Evolutionary conservation across 2,797 vertebrate genomes (phyloP).

Genomic region (Echeneis naucrates): DNA sequence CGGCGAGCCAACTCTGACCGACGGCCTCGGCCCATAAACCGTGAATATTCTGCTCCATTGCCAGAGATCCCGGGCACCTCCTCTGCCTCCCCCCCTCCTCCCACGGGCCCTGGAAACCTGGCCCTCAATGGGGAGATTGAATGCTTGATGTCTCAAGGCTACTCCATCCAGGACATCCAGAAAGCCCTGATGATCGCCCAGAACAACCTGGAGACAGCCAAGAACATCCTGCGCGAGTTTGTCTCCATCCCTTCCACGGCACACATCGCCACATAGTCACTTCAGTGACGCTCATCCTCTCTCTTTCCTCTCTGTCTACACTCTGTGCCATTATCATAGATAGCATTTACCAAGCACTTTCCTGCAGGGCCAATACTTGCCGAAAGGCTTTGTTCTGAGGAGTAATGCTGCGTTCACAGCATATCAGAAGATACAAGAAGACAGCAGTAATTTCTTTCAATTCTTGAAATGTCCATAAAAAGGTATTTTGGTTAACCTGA

Average conservation of each 20-base stretch:
- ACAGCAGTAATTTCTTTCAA: background rate
- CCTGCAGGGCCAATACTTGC: slow-evolving; percentile 50
- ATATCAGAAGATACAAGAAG: background rate
- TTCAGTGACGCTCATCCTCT: slow-evolving; percentile 17
- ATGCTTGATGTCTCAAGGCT: slow-evolving; percentile 95
- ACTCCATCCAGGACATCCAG: slow-evolving; percentile 99
- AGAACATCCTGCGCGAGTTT: slow-evolving; percentile 97
- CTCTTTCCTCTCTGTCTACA: slow-evolving; percentile 50
- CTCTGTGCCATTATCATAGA: slow-evolving; percentile 67
- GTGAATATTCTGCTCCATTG: slow-evolving; percentile 24
- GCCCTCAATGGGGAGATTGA: slow-evolving; percentile 91
- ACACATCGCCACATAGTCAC: slow-evolving; percentile 93
- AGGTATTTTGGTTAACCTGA: background rate
- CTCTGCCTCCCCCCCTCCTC: slow-evolving; percentile 64
- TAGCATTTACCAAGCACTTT: slow-evolving; percentile 68
- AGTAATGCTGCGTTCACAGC: slow-evolving; percentile 44
- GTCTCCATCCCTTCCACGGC: slow-evolving; percentile 93
- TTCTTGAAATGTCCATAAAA: slow-evolving; percentile 14
- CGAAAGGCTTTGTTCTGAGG: slow-evolving; percentile 23
- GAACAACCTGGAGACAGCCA: slow-evolving; percentile 99
- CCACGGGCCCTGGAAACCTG: slow-evolving; percentile 57
- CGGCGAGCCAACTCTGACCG: slow-evolving; percentile 94
- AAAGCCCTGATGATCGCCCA: slow-evolving; percentile 98
- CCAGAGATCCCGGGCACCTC: slow-evolving; percentile 53
- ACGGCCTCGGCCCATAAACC: slow-evolving; percentile 80